Evolutionary conservation across 1,140 invertebrate genomes (phyloP), one percentile per base, ranked within the genome.

Genomic region (Drepana arcuata): DNA sequence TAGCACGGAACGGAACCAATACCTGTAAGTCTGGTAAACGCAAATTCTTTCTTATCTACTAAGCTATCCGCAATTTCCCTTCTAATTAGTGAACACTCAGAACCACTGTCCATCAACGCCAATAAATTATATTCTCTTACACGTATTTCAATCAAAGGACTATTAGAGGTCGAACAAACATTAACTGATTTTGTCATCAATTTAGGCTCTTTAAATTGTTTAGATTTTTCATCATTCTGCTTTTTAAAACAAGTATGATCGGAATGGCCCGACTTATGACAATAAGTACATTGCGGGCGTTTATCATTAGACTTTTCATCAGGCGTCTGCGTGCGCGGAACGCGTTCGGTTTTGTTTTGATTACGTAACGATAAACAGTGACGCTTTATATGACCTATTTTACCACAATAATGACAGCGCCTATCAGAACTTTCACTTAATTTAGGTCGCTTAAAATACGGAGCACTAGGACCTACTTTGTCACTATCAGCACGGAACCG

Each of bases 21-120:
- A 9, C 47, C 42, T 2, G 14, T 21, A 25, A 47, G 45, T 7
- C 1, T 36, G 2, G 34, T 14, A 31, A 34, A 14, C 2, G 34
- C 36, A 10, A 1, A 2, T 14, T 38, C 39, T 11, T 48, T 36
- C 28, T 42, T 54, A 7, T 48, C 52, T 1, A 42, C 41, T 26
- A 55, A 34, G 1, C 32, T 49, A 18, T 21, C 27, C 31, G 40
- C 21, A 7, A 41, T 15, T 23, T 18, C 25, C 23, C 52, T 13
- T 41, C 33, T n/a, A 5, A 48, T 23, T 34, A 57, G 33, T 3
- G 48, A 48, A 15, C 44, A 57, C 14, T 57, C 48, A 7, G 45
- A 47, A 13, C 45, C 48, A 27, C 34, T 42, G 34, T 48, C 48
- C 26, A 56, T 51, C n/a, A n/a, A n/a, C n/a, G n/a, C n/a, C 5